phyloP scores from a whole-genome alignment of 2,888 invertebrate genomes.

The Tetragonisca angustula region DNA sequence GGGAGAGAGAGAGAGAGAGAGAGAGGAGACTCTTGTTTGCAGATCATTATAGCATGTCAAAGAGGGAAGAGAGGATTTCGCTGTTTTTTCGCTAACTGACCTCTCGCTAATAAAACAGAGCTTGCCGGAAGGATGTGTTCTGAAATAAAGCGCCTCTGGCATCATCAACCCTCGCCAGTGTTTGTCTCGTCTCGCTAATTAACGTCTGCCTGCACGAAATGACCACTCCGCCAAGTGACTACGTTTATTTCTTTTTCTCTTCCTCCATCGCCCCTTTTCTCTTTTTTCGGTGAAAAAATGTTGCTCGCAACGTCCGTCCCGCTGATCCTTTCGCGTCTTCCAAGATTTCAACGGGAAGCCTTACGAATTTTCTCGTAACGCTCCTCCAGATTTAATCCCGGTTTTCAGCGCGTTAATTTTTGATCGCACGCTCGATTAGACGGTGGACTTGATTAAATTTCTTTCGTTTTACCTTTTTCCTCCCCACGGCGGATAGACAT shows the following conservation, averaged over 20 bases:
- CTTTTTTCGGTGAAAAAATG: not conserved
- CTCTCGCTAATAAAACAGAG: constrained; percentile 50
- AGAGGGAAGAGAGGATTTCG: constrained; percentile 69
- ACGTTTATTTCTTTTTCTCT: not conserved
- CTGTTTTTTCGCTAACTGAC: constrained; percentile 52
- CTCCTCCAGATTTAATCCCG: not conserved
- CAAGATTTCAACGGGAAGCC: not conserved
- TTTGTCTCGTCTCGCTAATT: constrained; percentile 45
- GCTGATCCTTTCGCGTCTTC: no score
- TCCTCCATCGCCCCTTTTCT: no score
- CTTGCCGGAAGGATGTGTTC: constrained; percentile 29
- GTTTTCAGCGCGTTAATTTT: constrained; percentile 34
- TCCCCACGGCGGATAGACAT: constrained; percentile 20
- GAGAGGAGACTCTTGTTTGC: constrained; percentile 77
- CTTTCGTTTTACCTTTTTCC: not conserved
- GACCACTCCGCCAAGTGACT: not conserved
- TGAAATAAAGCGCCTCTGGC: constrained; percentile 25
- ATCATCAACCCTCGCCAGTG: constrained; percentile 27
- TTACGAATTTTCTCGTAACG: not conserved
- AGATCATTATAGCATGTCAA: constrained; percentile 79
- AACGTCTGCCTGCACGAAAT: constrained; percentile 35
- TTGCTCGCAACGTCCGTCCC: not conserved
- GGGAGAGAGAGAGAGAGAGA: not conserved
- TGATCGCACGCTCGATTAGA: constrained; percentile 37
- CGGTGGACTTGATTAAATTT: constrained; percentile 46